A percentile compares a stretch with the other conserved stretches of the same genome.
These are phyloP conservation scores for Cheilosia urbana DNA, from an alignment of 2,888 invertebrate genomes.

Conservation along the genomic window DNA sequence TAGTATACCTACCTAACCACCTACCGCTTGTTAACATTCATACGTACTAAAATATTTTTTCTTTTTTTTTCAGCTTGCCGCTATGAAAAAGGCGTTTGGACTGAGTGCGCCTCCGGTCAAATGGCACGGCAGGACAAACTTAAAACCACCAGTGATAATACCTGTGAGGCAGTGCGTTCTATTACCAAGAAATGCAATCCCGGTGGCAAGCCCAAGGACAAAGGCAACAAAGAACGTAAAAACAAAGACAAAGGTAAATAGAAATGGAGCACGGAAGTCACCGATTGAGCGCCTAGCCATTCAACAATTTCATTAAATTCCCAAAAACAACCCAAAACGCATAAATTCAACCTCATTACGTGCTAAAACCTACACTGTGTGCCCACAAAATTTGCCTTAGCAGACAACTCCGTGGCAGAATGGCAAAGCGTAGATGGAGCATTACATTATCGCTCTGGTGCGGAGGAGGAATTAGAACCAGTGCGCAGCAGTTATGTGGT, in stretches of 20 bases:
- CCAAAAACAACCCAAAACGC: slow-evolving; percentile 29
- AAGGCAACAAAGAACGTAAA: slow-evolving; percentile 81
- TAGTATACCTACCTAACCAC: no score
- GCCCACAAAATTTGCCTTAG: slow-evolving; percentile 39
- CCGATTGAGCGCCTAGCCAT: neutral
- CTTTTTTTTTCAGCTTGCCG: slow-evolving; percentile 87
- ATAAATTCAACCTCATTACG: slow-evolving; percentile 66
- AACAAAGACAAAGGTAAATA: slow-evolving; percentile 85
- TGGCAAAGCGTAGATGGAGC: neutral
- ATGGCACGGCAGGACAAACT: slow-evolving; percentile 93
- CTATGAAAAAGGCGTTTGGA: slow-evolving; percentile 95
- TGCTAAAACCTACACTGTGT: slow-evolving; percentile 21
- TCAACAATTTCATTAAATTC: slow-evolving; percentile 32
- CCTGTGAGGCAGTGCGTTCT: slow-evolving; percentile 91
- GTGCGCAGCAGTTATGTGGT: slow-evolving; percentile 68
- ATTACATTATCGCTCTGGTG: slow-evolving; percentile 29
- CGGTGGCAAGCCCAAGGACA: slow-evolving; percentile 83
- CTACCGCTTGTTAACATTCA: neutral
- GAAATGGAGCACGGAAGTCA: neutral
- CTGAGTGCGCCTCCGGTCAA: slow-evolving; percentile 91
- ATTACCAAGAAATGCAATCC: slow-evolving; percentile 94
- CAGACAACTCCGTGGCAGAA: slow-evolving; percentile 21
- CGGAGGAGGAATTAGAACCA: slow-evolving; percentile 44
- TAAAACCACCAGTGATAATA: slow-evolving; percentile 90
- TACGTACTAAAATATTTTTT: neutral